These are phyloP conservation scores for Agelaius phoeniceus DNA, from an alignment of 2,113 vertebrate species.

Conservation along the genomic window DNA sequence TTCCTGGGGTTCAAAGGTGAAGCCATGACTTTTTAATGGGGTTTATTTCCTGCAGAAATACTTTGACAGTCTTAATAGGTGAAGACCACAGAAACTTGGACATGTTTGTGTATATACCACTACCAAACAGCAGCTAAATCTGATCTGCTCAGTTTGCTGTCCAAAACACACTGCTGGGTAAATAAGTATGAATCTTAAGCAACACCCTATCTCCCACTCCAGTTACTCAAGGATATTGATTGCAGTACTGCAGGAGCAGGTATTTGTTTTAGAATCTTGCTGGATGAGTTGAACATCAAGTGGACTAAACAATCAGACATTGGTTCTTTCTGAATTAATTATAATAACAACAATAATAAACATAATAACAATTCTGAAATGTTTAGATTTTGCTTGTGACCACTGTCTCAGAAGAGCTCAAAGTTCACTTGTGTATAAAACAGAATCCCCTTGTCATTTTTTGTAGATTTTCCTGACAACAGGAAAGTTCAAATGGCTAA, in stretches of 20 bases:
- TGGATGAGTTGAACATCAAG: not conserved
- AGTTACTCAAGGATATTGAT: not conserved
- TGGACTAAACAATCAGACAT: not conserved
- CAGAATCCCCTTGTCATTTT: constrained; percentile 68
- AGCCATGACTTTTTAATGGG: not conserved
- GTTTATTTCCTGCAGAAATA: not conserved
- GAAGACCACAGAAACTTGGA: not conserved
- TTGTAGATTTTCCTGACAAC: constrained; percentile 74
- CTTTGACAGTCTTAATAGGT: not conserved
- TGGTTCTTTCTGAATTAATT: not conserved
- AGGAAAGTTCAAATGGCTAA: constrained; percentile 72
- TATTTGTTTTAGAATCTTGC: not conserved
- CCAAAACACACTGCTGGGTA: not conserved
- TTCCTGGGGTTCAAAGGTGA: not conserved
- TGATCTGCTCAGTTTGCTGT: not conserved
- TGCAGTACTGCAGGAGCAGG: not conserved
- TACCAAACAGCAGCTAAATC: not conserved
- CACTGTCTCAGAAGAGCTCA: constrained; percentile 24
- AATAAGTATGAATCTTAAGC: not conserved
- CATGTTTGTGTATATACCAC: not conserved
- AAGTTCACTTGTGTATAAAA: constrained; percentile 22
- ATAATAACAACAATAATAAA: not conserved
- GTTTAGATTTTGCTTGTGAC: constrained; percentile 14
- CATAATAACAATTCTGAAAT: not conserved
- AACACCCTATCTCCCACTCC: not conserved